Conservation (phyloP, 2,797 vertebrate genomes). For the Falco peregrinus region DNA sequence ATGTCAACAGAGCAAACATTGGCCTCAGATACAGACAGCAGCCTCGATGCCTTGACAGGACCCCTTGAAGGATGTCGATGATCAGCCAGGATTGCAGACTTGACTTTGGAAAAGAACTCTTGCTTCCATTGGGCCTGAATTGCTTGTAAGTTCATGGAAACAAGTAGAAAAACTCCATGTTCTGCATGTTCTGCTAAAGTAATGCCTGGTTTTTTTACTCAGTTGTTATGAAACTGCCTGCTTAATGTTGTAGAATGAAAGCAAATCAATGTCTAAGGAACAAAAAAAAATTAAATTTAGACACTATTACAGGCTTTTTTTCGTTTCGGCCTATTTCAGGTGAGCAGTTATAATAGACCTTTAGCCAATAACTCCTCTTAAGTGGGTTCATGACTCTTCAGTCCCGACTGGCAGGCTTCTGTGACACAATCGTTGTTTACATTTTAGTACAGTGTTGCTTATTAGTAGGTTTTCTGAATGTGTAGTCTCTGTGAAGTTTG, state of each 20-base stretch:
- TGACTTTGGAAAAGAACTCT: conserved; percentile 62
- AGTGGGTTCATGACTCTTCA: conserved; percentile 47
- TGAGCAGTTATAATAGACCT: conserved; percentile 78
- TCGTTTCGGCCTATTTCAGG: conserved; percentile 79
- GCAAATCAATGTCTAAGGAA: conserved; percentile 71
- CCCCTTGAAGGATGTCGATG: conserved; percentile 91
- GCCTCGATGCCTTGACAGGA: conserved; percentile 92
- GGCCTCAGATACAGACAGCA: conserved; percentile 98
- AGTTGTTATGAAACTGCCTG: conserved; percentile 76
- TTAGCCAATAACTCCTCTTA: conserved; percentile 18
- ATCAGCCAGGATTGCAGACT: conserved; percentile 65
- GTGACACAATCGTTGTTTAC: conserved; percentile 64
- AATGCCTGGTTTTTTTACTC: conserved; percentile 77
- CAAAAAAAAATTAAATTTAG: conserved; percentile 32
- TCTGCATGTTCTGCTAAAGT: conserved; percentile 81
- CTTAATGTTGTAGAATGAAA: conserved; percentile 73
- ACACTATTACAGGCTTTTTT: conserved; percentile 50
- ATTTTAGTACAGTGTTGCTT: conserved; percentile 55
- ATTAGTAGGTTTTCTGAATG: conserved; percentile 47
- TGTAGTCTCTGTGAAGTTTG: conserved; percentile 23
- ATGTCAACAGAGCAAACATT: conserved; percentile 98
- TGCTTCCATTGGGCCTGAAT: conserved; percentile 69
- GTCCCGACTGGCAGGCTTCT: conserved; percentile 57
- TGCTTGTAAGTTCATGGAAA: conserved; percentile 76
- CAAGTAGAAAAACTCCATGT: conserved; percentile 78